Conservation (phyloP, 2,797 vertebrate species). For the Babyrousa celebensis region DNA sequence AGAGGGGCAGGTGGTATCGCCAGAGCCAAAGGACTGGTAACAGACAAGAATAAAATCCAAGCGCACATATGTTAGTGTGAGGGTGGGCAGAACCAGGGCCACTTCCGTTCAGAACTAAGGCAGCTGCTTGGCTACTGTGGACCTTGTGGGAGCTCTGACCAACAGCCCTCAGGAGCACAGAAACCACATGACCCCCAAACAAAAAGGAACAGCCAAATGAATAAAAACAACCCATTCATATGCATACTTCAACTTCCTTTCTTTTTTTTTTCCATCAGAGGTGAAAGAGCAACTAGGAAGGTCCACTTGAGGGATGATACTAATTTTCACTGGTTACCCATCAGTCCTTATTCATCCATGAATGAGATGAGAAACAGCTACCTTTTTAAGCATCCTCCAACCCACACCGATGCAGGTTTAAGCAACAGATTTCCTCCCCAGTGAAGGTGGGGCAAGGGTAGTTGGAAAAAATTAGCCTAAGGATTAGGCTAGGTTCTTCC, state of each 20-base stretch:
- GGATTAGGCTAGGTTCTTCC: neutral
- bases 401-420: neutral
- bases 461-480: neutral
- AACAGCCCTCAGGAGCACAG: neutral
- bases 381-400: neutral
- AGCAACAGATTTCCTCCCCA: constrained; percentile 31
- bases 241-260: neutral
- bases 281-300: neutral
- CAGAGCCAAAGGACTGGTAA: constrained; percentile 8
- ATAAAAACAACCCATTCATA: neutral
- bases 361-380: neutral
- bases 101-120: neutral
- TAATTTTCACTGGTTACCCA: neutral
- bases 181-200: neutral
- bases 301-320: neutral
- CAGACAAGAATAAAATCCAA: neutral
- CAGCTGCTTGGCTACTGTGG: neutral
- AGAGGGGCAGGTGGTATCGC: neutral
- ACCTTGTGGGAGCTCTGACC: neutral
- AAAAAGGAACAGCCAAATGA: neutral
- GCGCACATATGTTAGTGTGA: neutral
- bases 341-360: neutral
- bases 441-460: neutral
- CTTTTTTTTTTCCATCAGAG: neutral
- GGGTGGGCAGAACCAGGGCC: neutral